These are phyloP conservation scores for Tachycineta bicolor DNA, from an alignment of 2,113 vertebrate genomes.

Conservation along the genomic window DNA sequence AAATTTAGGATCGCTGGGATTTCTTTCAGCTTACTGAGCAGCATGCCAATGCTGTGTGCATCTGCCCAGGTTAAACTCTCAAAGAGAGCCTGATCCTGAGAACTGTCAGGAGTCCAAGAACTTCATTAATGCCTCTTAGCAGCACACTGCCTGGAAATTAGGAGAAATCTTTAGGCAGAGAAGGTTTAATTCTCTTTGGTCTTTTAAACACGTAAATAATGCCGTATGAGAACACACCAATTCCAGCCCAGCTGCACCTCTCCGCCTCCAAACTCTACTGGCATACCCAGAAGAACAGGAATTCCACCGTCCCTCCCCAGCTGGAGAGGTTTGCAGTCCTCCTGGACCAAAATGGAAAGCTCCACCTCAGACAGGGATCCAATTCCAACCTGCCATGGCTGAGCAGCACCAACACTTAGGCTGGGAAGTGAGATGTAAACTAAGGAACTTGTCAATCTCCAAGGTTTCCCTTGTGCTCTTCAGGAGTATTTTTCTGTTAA, in stretches of 20 bases:
- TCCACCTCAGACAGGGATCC: rapidly evolving
- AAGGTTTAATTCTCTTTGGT: neutral
- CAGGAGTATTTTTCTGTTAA: neutral
- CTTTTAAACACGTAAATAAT: rapidly evolving
- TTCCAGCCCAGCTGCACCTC: neutral
- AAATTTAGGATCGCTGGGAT: slow-evolving; percentile 26
- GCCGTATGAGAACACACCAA: rapidly evolving
- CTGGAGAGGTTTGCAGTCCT: neutral
- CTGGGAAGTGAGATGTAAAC: neutral
- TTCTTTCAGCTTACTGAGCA: neutral
- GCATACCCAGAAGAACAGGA: rapidly evolving
- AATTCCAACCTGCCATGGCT: neutral
- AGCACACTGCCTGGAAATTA: neutral
- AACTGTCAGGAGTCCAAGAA: neutral
- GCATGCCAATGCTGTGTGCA: neutral
- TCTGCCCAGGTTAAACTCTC: neutral
- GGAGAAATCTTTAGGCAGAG: neutral
- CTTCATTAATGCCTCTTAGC: neutral
- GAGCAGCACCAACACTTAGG: rapidly evolving
- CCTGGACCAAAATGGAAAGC: neutral
- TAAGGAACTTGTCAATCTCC: neutral
- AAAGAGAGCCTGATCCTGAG: neutral
- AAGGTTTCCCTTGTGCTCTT: neutral
- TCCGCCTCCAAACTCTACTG: neutral
- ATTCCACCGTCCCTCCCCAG: neutral